Conservation (phyloP, 2,797 vertebrate species). For the Megaceryle alcyon region DNA sequence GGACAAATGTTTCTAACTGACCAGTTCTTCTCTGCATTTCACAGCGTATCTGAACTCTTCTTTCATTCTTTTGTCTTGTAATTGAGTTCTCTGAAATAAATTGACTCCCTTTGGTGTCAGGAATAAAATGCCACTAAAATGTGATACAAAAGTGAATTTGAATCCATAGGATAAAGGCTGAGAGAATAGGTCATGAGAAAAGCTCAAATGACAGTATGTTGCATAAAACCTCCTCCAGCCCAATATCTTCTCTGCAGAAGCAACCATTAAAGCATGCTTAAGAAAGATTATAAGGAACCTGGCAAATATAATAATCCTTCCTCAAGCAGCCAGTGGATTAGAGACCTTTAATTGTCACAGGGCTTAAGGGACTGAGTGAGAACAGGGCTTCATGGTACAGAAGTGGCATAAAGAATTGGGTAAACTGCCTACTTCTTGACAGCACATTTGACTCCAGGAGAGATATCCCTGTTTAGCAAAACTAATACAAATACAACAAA, state of each 20-base stretch:
- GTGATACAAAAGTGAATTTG: background rate
- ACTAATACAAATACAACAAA: background rate
- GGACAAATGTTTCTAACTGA: background rate
- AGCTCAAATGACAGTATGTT: background rate
- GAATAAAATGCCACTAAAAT: background rate
- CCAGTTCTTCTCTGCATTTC: background rate
- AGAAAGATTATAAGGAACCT: background rate
- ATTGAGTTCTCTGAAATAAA: conserved; percentile 7
- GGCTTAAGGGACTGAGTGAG: background rate
- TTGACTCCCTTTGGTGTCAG: background rate
- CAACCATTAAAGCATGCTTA: background rate
- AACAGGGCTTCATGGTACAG: background rate
- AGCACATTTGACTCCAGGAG: background rate
- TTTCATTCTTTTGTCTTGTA: background rate
- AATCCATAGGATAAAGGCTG: conserved; percentile 17
- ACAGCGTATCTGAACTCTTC: background rate
- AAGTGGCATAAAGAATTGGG: background rate
- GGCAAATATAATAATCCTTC: conserved; percentile 30
- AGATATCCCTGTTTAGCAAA: background rate
- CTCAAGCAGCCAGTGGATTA: conserved; percentile 8
- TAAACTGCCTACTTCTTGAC: fast-evolving
- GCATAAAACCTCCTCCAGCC: background rate
- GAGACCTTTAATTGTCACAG: conserved; percentile 19
- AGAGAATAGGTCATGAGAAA: background rate
- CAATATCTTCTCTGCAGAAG: conserved; percentile 19